These are phyloP conservation scores for Pimpla rufipes DNA, from an alignment of 2,888 invertebrate genomes.

Conservation along the genomic window DNA sequence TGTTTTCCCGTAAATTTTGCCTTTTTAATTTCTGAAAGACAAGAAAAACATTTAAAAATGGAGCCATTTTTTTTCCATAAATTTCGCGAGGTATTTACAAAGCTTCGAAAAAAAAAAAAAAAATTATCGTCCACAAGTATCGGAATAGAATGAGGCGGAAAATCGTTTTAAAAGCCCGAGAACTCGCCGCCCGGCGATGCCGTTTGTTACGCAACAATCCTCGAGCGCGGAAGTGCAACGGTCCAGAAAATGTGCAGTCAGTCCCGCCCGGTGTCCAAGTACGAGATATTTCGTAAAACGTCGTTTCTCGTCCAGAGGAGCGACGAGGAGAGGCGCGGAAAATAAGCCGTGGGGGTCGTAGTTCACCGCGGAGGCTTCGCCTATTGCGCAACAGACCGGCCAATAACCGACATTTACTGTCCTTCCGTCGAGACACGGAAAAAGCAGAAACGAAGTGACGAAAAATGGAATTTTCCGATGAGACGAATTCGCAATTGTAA, in stretches of 20 bases:
- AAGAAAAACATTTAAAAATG: too few species aligned
- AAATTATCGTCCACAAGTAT: neutral
- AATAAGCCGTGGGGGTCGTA: neutral
- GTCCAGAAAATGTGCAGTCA: neutral
- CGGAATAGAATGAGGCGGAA: neutral
- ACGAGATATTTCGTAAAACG: neutral
- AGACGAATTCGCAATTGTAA: too few species aligned
- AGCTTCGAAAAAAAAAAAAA: too few species aligned
- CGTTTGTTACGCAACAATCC: neutral
- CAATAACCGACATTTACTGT: neutral
- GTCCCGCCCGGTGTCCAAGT: neutral
- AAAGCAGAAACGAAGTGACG: too few species aligned
- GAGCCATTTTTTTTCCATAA: too few species aligned
- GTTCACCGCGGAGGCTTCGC: slow-evolving; percentile 7
- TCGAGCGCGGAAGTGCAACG: neutral
- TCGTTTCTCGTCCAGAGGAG: neutral
- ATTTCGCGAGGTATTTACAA: too few species aligned
- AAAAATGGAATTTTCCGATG: too few species aligned
- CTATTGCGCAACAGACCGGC: neutral
- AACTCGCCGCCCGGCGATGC: too few species aligned
- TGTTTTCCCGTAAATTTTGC: too few species aligned
- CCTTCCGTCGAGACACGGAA: too few species aligned
- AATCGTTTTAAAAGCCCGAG: neutral
- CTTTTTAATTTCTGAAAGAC: too few species aligned
- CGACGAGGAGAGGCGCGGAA: neutral